Base-by-base conservation (phyloP, 1,140 invertebrate genomes). In the Phymorhynchus buccinoides region DNA sequence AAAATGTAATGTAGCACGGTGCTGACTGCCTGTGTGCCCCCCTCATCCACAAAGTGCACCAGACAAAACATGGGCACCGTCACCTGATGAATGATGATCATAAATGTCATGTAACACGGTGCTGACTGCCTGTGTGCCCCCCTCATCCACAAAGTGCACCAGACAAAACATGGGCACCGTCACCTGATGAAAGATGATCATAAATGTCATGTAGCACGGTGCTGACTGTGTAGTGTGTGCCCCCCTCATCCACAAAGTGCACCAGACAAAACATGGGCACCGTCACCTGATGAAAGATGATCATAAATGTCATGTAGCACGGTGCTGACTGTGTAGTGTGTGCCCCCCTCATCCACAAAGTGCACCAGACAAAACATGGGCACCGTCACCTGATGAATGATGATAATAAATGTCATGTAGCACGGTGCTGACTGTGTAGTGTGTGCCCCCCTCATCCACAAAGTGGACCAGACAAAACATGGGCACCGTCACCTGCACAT, bases 41-140 rank as follows among this genome's bases (percentile, higher is more conserved):
- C 56, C 0, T 39, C 44, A 66, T 83, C 81, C 81, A 83, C 39
- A 35, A 83, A 83, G 66, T 83, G 62, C 52, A 83, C 81, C 35
- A 71, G 35, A 42, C 62, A 83, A 41, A 71, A 83, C 6, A 37
- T 18, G 2, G 22, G 39, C 62, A 73, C 37, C 3, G 83, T 41
- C 42, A 71, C 32, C 75, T 75, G 75, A 22, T n/a, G n/a, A n/a
- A n/a, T n/a, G n/a, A n/a, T n/a, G n/a, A n/a, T n/a, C n/a, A n/a
- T n/a, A n/a, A n/a, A 77, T 16, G 32, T 75, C 37, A 48, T 84
- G 71, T 3, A 77, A 42, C 3, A 32, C 14, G 4, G 62, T 71
- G 3, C 35, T 83, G 18, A 62, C 18, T 14, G 1, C 56, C 56
- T 62, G 18, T 22, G 56, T 62, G 41, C 73, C 81, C 56, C 56